phyloP scores from a whole-genome alignment of 1,140 invertebrate species.

The Platorchestia sp. region DNA sequence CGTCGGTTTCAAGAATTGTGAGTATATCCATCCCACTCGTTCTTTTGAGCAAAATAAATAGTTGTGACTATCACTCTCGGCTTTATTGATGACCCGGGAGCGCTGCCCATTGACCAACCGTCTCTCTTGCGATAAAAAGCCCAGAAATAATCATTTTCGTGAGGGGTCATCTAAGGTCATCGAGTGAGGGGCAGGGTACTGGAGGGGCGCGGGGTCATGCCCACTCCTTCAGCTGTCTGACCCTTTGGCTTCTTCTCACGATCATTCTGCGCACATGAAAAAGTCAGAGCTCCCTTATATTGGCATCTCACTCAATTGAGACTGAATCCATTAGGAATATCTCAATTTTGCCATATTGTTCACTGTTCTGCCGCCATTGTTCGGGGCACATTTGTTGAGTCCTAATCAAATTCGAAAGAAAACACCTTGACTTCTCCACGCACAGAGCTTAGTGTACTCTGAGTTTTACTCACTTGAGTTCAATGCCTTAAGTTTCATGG shows the following conservation, averaged over 20 bases:
- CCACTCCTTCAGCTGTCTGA: slow-evolving; percentile 4
- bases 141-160: slow-evolving; percentile 46
- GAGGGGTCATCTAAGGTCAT: slow-evolving; percentile 38
- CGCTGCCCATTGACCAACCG: slow-evolving; percentile 38
- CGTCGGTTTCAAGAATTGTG: background rate
- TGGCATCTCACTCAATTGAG: background rate
- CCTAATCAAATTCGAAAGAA: no score
- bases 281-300: background rate
- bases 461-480: no score
- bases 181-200: background rate
- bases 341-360: background rate
- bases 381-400: background rate
- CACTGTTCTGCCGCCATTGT: background rate
- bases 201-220: background rate
- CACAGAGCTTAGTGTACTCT: no score
- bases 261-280: background rate
- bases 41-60: slow-evolving; percentile 47
- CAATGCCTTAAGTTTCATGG: no score
- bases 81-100: slow-evolving; percentile 49
- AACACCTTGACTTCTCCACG: no score
- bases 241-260: slow-evolving; percentile 27
- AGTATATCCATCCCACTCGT: slow-evolving; percentile 11
- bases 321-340: background rate
- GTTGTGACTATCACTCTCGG: slow-evolving; percentile 33
- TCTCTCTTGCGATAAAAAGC: slow-evolving; percentile 46